Evolutionary conservation across 2,888 invertebrate genomes (phyloP).

Genomic region (Torymus auratus): DNA sequence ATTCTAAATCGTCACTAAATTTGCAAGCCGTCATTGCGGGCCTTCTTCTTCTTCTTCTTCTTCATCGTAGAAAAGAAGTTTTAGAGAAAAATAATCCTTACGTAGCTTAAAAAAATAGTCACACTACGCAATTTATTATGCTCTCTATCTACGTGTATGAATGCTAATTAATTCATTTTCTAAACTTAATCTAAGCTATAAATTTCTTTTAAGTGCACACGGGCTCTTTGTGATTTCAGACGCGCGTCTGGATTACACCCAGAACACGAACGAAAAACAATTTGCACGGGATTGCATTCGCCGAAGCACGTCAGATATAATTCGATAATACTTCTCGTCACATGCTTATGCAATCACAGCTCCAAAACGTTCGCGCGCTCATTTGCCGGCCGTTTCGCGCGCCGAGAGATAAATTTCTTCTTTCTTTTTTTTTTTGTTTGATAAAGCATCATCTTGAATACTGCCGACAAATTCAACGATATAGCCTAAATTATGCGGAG

Average conservation of each 20-base stretch:
- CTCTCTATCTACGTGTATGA: conserved; percentile 34
- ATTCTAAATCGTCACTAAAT: conserved; percentile 16
- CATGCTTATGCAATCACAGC: not conserved
- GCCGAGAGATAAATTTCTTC: conserved; percentile 7
- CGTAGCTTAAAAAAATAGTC: conserved; percentile 46
- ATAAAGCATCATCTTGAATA: too few relatives aligned
- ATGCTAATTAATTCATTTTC: conserved; percentile 43
- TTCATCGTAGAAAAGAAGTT: conserved; percentile 32
- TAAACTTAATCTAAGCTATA: conserved; percentile 45
- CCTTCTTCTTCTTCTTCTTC: too few relatives aligned
- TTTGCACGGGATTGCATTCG: not conserved
- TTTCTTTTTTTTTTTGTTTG: too few relatives aligned
- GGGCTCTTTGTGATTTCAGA: too few relatives aligned
- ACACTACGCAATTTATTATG: conserved; percentile 33
- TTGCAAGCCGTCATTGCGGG: too few relatives aligned
- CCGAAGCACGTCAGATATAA: not conserved
- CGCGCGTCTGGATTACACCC: too few relatives aligned
- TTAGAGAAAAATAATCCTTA: conserved; percentile 46
- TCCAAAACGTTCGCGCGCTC: too few relatives aligned
- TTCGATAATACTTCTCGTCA: not conserved
- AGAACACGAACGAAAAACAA: not conserved
- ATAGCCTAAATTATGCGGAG: too few relatives aligned
- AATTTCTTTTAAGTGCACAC: not conserved
- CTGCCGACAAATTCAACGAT: not conserved
- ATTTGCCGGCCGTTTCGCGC: not conserved